Base-by-base conservation (phyloP, 2,797 vertebrate genomes). In the Myioborus miniatus region DNA sequence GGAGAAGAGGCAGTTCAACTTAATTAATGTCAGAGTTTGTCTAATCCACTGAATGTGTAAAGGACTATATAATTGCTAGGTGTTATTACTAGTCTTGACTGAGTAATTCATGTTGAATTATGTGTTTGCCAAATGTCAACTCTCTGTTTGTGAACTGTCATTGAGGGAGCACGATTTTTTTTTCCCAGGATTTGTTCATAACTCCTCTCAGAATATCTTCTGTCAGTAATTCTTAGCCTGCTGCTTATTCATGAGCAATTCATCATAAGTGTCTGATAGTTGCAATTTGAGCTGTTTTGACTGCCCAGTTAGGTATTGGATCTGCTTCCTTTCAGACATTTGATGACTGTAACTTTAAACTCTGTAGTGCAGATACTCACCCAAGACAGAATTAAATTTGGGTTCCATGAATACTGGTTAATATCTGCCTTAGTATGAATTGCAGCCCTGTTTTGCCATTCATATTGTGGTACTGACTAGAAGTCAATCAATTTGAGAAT, bases 71-170 rank as follows among this genome's bases (percentile, higher is more conserved):
- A 97, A 96, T 92, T 88, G 83, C 60, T 92, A 86, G 82, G 89
- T 94, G 87, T 91, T 96, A 83, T 68, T 94, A 81, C 80, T 59
- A 78, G 93, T 71, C 84, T 78, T 90, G 82, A 94, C 79, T 65
- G 68, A 94, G 72, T 96, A 93, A 94, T 90, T 95, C 85, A 88
- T 69, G 64, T 91, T 91, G 93, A 96, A 97, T 97, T 95, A 91
- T 94, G 82, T 93, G 82, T 94, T 96, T 95, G 85, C 89, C 92
- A 90, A 92, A 92, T 88, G 95, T 86, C 94, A 91, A 7, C 70
- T 83, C 81, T 78, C 77, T 95, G 94, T 92, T 90, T 95, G 95
- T 93, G 92, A 94, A 89, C 88, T 95, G 94, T 93, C 96, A 87
- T 12, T 88, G 85, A 83, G 77, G 83, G 43, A 86, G 37, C 56